Base-by-base conservation (phyloP, 2,797 vertebrate genomes). In the Myiothlypis chrysogaster region DNA sequence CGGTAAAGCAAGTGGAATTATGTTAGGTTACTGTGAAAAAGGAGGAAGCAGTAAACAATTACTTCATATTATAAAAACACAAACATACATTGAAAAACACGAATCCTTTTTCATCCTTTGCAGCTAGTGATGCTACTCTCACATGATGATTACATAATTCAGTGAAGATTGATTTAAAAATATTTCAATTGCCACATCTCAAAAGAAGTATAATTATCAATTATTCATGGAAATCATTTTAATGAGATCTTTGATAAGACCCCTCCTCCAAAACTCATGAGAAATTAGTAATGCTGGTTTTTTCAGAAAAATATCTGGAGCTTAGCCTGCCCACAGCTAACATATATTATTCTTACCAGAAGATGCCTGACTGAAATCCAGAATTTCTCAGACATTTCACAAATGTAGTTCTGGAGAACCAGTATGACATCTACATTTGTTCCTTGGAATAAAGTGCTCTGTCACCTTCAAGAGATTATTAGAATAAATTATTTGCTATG, bases 211-310 rank as follows among this genome's bases (percentile, higher is more conserved):
- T 49, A 44, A 69, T 80, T 85, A 94, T 87, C 82, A 93, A 95
- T 95, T 91, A 95, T 93, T 96, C 53, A 85, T 75, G 65, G 39
- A 56, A 96, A 79, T 50, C 37, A 95, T 91, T 96, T 93, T 94
- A 94, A 95, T 75, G 46, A 95, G 79, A 49, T 73, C 47, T 88
- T 71, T 61, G 34, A 19, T 69, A 94, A 91, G 81, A 95, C 25
- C 12, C 65, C 78, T 76, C 81, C 94, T 90, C 68, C 63, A 90
- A 92, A 96, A 95, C 89, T 94, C 68, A 61, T 66, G 28, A 94
- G 44, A 85, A 95, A 96, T 93, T 82, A 95, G 78, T 50, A 89
- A 77, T 56, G 59, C 52, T 77, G 1, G 2, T 82, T 89, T 57
- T 78, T 59, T 46, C 43, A 83, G 57, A 88, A 75, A 65, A 93